Base-by-base conservation (phyloP, 2,113 vertebrate species). In the Chinchilla lanigera region DNA sequence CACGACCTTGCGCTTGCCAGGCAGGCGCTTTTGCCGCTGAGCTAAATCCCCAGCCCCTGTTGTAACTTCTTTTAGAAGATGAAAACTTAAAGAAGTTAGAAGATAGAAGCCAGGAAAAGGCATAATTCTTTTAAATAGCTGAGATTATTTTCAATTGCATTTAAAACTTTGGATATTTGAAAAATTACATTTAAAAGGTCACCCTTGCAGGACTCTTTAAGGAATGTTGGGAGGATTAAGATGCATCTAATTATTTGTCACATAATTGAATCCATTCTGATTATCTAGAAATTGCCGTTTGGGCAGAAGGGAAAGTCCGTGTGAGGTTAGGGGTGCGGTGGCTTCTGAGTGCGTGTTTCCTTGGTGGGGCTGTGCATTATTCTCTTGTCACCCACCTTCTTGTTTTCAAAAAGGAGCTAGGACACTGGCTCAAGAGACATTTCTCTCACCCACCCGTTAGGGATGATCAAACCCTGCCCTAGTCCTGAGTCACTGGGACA, bases 21-120 rank as follows among this genome's bases (percentile, higher is more conserved):
- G n/a, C n/a, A n/a, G n/a, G n/a, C n/a, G n/a, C n/a, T n/a, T n/a
- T n/a, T n/a, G n/a, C n/a, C n/a, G n/a, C n/a, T n/a, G n/a, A n/a
- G n/a, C n/a, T n/a, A n/a, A n/a, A n/a, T n/a, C n/a, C n/a, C n/a
- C n/a, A n/a, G n/a, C n/a, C n/a, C n/a, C n/a, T 77, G 10, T 75
- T 95, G 61, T 93, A 88, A 63, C 44, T 83, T 96, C 44, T 95
- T 82, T 80, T 80, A 41, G 78, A 93, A 71, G 47, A 88, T 80
- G 54, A 96, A 92, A 92, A 92, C 56, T 60, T 95, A 83, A 93
- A 95, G 52, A 93, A 82, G 50, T 86, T 93, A 71, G 81, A 96
- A 17, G 54, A 86, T 94, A 28, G 44, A 96, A 96, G 88, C 77
- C 58, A 97, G 90, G 82, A 63, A 89, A 93, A 94, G 50, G 38